Percentiles rank a stretch among this genome's conserved stretches.
Evolutionary conservation across 2,113 vertebrate genomes (phyloP).

Genomic region (Neofelis nebulosa): DNA sequence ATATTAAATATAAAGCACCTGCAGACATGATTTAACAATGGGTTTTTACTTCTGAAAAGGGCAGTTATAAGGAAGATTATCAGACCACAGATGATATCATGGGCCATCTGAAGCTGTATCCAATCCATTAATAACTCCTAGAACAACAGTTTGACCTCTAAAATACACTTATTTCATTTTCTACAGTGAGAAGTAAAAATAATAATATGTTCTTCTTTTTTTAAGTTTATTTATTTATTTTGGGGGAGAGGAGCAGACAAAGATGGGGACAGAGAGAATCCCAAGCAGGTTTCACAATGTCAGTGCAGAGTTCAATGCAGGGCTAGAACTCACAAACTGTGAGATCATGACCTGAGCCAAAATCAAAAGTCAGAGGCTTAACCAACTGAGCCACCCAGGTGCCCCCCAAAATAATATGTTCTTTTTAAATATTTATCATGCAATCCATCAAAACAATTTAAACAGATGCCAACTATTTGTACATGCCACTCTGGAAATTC

Average conservation of each 20-base stretch:
- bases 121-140: neutral
- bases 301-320: no score
- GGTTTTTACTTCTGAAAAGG: neutral
- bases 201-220: neutral
- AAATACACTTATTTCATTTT: neutral
- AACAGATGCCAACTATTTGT: neutral
- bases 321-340: no score
- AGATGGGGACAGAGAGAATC: no score
- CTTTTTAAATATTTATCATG: neutral
- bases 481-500: neutral
- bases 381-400: no score
- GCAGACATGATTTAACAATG: neutral
- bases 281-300: no score
- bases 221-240: no score
- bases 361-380: no score
- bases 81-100: neutral
- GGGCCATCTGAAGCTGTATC: neutral
- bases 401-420: neutral
- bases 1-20: neutral
- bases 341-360: no score
- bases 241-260: no score
- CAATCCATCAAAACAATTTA: neutral
- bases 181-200: neutral
- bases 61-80: neutral
- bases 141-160: neutral